Base-by-base conservation (phyloP, 2,888 invertebrate genomes). In the Drosophila falleni region DNA sequence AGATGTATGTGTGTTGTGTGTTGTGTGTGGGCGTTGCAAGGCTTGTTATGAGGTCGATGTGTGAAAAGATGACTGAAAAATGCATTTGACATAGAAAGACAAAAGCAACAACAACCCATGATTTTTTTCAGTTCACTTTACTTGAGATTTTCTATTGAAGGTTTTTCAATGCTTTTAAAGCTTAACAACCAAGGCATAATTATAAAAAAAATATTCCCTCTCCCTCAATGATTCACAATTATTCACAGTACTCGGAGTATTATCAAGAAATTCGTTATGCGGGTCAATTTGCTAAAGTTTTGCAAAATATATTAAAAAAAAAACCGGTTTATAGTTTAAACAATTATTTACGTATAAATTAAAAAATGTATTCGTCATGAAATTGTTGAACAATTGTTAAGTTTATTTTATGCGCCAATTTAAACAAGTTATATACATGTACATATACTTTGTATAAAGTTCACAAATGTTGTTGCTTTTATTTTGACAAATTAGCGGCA, bases 71-170 rank as follows among this genome's bases (percentile, higher is more conserved):
- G 88, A 89, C 84, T 83, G 87, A 66, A 80, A 84, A 89, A 86
- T 89, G 89, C 89, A 84, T 80, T 88, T 83, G 83, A 86, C 87
- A 84, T 84, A 86, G 74, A 82, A 82, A 62, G 26, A 19, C 13
- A 37, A 16, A 29, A 23, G 6, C 19, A n/a, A 26, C 37, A 50
- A 11, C 35, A 29, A 41, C 41, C 26, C 39, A 37, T 23, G 23
- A n/a, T 33, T 35, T 23, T 4, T 51, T 51, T 37, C 51, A 49
- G 16, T 49, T 50, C 49, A 11, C 19, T 55, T 33, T 10, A 19
- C 23, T 42, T 42, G 42, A 31, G 3, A 19, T n/a, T 55, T 55
- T 55, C 41, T 19, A 19, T 5, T n/a, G 31, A 49, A 31, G 15
- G 33, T 35, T 33, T 56, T 15, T 46, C 15, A 53, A 39, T 39